Evolutionary conservation across 1,140 invertebrate species (phyloP).

Genomic region (Drosophila teissieri): DNA sequence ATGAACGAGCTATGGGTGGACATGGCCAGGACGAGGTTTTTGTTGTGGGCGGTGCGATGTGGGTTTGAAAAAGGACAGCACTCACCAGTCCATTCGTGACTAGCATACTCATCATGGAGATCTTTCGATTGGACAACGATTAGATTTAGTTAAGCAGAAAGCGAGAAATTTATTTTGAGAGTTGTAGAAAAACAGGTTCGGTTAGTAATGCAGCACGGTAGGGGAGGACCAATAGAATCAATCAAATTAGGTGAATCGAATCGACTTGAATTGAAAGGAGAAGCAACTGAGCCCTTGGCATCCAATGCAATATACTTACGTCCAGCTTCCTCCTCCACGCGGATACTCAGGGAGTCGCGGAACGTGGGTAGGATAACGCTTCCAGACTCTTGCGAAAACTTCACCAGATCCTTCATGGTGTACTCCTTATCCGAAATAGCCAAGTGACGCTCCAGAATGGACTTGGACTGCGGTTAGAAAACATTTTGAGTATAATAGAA

Average conservation of each 20-base stretch:
- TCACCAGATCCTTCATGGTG: constrained; percentile 91
- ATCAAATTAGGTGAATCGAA: constrained; percentile 42
- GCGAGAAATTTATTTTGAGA: constrained; percentile 64
- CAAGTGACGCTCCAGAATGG: constrained; percentile 92
- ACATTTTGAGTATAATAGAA: neutral
- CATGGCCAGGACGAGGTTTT: constrained; percentile 45
- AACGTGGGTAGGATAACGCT: constrained; percentile 88
- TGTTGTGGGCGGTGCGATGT: constrained; percentile 67
- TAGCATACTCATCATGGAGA: constrained; percentile 83
- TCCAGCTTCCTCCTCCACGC: constrained; percentile 90
- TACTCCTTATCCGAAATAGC: constrained; percentile 89
- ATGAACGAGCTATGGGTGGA: constrained; percentile 50
- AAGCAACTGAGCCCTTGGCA: constrained; percentile 24
- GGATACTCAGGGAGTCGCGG: constrained; percentile 89
- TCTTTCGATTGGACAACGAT: constrained; percentile 66
- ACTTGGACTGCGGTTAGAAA: constrained; percentile 87
- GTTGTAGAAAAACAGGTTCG: constrained; percentile 60
- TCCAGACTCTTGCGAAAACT: constrained; percentile 86
- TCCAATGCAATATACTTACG: constrained; percentile 87
- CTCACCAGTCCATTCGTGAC: constrained; percentile 84
- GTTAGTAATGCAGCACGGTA: constrained; percentile 60
- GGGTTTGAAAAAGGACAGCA: constrained; percentile 67
- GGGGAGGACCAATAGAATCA: constrained; percentile 55
- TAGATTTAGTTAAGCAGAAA: constrained; percentile 66
- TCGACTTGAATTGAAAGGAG: constrained; percentile 46